These are phyloP conservation scores for Thunnus thynnus DNA, from an alignment of 2,113 vertebrate species.

Conservation along the genomic window DNA sequence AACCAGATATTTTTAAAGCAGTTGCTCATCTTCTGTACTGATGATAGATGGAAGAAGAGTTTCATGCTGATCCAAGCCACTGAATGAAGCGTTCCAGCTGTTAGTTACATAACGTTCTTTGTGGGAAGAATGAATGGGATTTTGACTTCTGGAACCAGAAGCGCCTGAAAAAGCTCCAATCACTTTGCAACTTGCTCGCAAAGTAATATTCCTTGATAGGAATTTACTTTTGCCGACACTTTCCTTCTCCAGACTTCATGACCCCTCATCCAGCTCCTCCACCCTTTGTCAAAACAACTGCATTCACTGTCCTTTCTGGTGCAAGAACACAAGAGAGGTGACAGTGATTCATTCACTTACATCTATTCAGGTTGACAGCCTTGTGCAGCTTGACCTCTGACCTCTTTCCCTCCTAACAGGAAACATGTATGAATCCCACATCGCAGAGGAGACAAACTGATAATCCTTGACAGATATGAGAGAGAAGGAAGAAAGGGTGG, in stretches of 20 bases:
- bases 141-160: too few species aligned
- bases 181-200: too few species aligned
- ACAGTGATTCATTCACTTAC: neutral
- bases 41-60: too few species aligned
- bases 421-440: neutral
- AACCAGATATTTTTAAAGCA: too few species aligned
- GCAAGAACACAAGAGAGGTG: neutral
- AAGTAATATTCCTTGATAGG: too few species aligned
- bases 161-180: too few species aligned
- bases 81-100: too few species aligned
- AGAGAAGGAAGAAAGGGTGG: neutral
- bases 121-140: too few species aligned
- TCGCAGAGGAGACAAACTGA: neutral
- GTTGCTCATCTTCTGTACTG: too few species aligned
- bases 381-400: slow-evolving; percentile 28
- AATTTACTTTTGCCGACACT: too few species aligned
- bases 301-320: neutral
- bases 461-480: neutral
- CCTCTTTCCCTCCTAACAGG: neutral
- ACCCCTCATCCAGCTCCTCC: neutral
- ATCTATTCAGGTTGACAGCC: slow-evolving; percentile 8
- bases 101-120: too few species aligned
- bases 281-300: neutral
- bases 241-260: neutral
- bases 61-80: too few species aligned